Base-by-base conservation (phyloP, 2,888 invertebrate genomes). In the Tubiluchus corallicola region DNA sequence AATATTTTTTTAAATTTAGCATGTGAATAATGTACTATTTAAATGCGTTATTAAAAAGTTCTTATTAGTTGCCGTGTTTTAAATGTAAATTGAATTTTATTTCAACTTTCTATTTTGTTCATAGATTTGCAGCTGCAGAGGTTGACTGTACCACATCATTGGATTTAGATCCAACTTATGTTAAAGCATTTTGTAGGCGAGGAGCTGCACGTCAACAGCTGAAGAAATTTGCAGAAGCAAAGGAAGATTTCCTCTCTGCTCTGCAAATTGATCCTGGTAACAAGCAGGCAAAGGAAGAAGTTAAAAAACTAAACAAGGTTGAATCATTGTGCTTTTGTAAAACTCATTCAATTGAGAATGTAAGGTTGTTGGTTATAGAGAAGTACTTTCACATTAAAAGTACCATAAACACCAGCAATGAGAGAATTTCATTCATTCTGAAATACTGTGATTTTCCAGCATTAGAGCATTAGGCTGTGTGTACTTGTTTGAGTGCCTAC, bases 251-350 rank as follows among this genome's bases (percentile, higher is more conserved):
- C 47, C 64, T 68, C 21, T 72, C 72, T 52, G 75, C 82, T 0
- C 61, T 87, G 29, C 67, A 70, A 53, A 61, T 83, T n/a, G 84
- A 88, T 54, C 82, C 87, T 0, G 72, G 75, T 21, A 88, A 87
- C 58, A 68, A 67, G 45, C 75, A 77, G 38, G 79, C 82, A 0
- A 71, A 68, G 51, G 59, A 59, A 17, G 75, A 77, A 56, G 58
- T 80, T 15, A 65, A 66, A 2, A 67, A 69, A 44, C 62, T 79
- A 16, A 70, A 71, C 49, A 65, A 69, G 58, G 61, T 61, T n/a
- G n/a, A n/a, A n/a, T n/a, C n/a, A n/a, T n/a, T n/a, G n/a, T n/a
- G n/a, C n/a, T n/a, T n/a, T n/a, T n/a, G n/a, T n/a, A n/a, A n/a
- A n/a, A n/a, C n/a, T n/a, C n/a, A n/a, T n/a, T n/a, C n/a, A n/a